Evolutionary conservation across 2,113 vertebrate species (phyloP), one percentile per base, ranked within the genome.

Genomic region (Orcinus orca): DNA sequence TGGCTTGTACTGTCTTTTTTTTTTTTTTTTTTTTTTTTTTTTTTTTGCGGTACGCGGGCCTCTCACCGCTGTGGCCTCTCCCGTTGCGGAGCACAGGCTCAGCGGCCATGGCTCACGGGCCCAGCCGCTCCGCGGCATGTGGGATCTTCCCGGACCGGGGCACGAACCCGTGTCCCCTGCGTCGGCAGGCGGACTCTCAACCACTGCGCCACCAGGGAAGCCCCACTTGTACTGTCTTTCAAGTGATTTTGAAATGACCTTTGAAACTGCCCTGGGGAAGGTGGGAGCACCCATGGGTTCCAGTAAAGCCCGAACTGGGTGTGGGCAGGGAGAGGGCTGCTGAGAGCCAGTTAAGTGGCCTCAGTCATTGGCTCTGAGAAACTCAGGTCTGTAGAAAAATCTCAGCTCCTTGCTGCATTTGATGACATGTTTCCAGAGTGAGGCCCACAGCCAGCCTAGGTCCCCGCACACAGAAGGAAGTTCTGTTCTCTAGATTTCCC

Each of bases 351-450:
- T 25, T 60, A 88, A 81, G 8, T 65, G 25, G 5, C 23, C 31
- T 91, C 58, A 88, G 79, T 65, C 7, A 65, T 93, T 94, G 83
- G 38, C 38, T 92, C 71, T 44, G n/a, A 44, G 17, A 85, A 96
- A 93, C 38, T 58, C 11, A 17, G 8, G 14, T 65, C 17, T 85
- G 4, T 76, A 67, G 65, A 20, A 90, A 81, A 71, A 71, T 6
- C 8, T 71, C 31, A 38, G 17, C 53, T 74, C 23, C 17, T 53
- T 90, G 44, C 7, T 93, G 9, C 14, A 41, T 81, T 74, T 80
- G 25, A 44, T 60, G 11, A 23, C n/a, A n/a, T 84, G 31, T 70
- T 94, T 53, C 60, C 5, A 74, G 38, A 76, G 10, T 1, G n/a
- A 76, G 36, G n/a, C 18, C 50, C 71, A 53, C 17, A 68, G 15